phyloP scores from a whole-genome alignment of 1,140 invertebrate genomes.

The Ostrea denselamellosa region DNA sequence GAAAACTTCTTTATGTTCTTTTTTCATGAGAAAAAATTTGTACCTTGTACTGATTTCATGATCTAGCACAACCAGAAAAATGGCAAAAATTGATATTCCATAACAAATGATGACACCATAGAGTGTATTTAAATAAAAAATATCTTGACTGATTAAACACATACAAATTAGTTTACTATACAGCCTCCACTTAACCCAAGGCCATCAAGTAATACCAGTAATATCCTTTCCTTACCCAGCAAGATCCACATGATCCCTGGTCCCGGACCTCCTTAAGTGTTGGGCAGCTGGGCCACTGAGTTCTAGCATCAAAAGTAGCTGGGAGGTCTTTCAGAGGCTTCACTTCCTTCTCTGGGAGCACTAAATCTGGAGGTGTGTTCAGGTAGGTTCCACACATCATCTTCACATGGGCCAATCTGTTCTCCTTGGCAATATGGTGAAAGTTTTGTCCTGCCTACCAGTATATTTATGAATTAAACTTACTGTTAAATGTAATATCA shows the following conservation, averaged over 20 bases:
- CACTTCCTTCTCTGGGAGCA: slow-evolving; percentile 55
- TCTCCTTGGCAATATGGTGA: slow-evolving; percentile 46
- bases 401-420: slow-evolving; percentile 57
- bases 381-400: slow-evolving; percentile 58
- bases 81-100: too few species aligned
- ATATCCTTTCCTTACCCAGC: slow-evolving; percentile 77
- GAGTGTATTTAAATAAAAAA: too few species aligned
- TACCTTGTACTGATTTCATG: too few species aligned
- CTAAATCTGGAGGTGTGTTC: slow-evolving; percentile 47
- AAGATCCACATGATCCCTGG: slow-evolving; percentile 81
- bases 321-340: slow-evolving; percentile 57
- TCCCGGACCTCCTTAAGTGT: slow-evolving; percentile 82
- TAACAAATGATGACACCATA: too few species aligned
- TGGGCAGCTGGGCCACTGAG: slow-evolving; percentile 84
- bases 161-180: not conserved
- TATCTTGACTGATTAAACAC: too few species aligned
- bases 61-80: too few species aligned
- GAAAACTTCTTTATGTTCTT: too few species aligned
- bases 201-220: not conserved
- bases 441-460: slow-evolving; percentile 68
- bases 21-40: too few species aligned
- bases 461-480: not conserved
- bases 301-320: slow-evolving; percentile 66
- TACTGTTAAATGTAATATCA: not conserved
- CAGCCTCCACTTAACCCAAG: not conserved